Percentiles rank a stretch among this genome's conserved stretches.
phyloP scores from a whole-genome alignment of 1,140 invertebrate genomes.

The Drosophila orosa region DNA sequence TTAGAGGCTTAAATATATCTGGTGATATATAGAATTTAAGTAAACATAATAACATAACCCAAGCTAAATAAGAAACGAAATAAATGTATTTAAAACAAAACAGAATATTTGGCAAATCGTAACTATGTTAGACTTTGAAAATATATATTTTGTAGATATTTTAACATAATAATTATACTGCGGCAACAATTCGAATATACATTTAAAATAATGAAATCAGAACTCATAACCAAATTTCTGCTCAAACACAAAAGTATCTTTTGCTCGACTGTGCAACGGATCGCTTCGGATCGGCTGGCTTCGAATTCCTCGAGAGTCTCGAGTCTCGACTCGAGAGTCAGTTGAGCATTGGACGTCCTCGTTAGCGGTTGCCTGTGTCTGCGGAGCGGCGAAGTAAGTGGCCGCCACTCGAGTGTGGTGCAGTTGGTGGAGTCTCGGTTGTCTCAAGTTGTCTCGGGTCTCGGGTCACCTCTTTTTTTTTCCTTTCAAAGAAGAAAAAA shows the following conservation, averaged over 20 bases:
- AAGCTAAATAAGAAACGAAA: too few relatives aligned
- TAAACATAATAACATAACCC: too few relatives aligned
- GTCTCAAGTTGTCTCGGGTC: constrained; percentile 68
- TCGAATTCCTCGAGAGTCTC: constrained; percentile 61
- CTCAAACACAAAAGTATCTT: not conserved
- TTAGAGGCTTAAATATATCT: too few relatives aligned
- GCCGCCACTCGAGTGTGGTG: constrained; percentile 17
- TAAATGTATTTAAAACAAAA: too few relatives aligned
- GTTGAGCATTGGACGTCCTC: constrained; percentile 83
- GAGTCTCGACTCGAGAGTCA: constrained; percentile 29
- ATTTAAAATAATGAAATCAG: not conserved
- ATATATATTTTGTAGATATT: too few relatives aligned
- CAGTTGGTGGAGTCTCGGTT: constrained; percentile 20
- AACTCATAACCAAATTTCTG: not conserved
- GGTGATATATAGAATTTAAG: too few relatives aligned
- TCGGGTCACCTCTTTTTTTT: constrained; percentile 54
- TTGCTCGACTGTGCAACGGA: constrained; percentile 10
- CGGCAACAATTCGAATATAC: too few relatives aligned
- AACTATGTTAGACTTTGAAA: too few relatives aligned
- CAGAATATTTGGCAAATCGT: too few relatives aligned
- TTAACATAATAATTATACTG: too few relatives aligned
- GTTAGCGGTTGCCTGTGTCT: constrained; percentile 79
- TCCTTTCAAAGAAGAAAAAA: constrained; percentile 41
- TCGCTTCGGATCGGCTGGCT: constrained; percentile 29
- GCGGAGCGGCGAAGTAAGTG: constrained; percentile 75